Evolutionary conservation across 1,140 invertebrate species (phyloP), one percentile per base, ranked within the genome.

Genomic region (Ceratosolen solmsi): DNA sequence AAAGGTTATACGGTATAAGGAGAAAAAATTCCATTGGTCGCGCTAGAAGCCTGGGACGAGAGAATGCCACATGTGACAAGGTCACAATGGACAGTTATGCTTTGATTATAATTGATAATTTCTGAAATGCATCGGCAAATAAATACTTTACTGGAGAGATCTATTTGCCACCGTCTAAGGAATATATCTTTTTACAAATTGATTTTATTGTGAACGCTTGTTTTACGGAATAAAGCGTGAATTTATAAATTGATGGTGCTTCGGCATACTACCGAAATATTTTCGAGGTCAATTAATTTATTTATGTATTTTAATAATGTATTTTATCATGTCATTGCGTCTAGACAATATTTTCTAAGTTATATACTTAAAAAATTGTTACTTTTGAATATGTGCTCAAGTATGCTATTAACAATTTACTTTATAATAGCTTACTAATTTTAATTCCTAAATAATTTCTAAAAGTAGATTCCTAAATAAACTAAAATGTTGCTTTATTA

Each of bases 71-170:
- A n/a, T 49, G 54, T 80, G 54, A 80, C n/a, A 20, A 25, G 71
- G 4, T 54, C 5, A 74, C 38, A 73, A 80, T 80, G 33, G 49
- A 0, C 27, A 5, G 15, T 63, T 71, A 80, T 74, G 41, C 7
- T 22, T 20, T 33, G 25, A 20, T 33, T 17, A 51, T 80, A 80
- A 80, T 74, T 74, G 71, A 80, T 80, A 80, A 80, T 80, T 80
- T 63, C 15, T 7, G 20, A 63, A 25, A 70, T 70, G 38, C 11
- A 3, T 41, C 27, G 41, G 15, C 1, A 25, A 49, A 79, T 78
- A 78, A 30, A 30, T 58, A 58, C n/a, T 27, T 8, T 27, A 27
- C 13, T 15, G 7, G 15, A 11, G 15, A 65, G 60, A 38, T 22
- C 49, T 38, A 54, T 41, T 58, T 79, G 36, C 20, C 33, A 46